These are phyloP conservation scores for Pygmarrhopalites habei DNA, from an alignment of 1,140 invertebrate species.

Conservation along the genomic window DNA sequence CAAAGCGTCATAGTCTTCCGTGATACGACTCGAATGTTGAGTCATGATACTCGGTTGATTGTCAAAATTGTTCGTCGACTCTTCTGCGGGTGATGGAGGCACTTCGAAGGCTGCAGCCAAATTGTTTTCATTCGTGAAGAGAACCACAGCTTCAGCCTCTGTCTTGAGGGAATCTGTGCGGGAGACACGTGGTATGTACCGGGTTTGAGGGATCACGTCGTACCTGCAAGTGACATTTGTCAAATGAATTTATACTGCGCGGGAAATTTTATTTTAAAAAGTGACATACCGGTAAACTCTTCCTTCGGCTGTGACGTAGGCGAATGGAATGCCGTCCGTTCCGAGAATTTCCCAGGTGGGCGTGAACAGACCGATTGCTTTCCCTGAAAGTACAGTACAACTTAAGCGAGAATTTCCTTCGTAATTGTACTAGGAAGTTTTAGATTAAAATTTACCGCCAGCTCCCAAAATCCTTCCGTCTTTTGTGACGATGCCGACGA, in stretches of 20 bases:
- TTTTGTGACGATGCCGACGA: not conserved
- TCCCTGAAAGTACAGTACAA: no score
- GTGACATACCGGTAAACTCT: conserved; percentile 5
- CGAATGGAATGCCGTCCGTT: conserved; percentile 2
- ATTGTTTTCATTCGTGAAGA: not conserved
- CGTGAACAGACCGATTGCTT: not conserved
- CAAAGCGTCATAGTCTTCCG: no score
- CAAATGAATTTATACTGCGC: no score
- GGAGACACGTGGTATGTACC: not conserved
- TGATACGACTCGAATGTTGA: not conserved
- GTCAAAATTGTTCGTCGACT: no score
- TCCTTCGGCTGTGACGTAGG: not conserved
- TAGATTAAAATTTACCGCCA: no score
- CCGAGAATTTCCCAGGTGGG: conserved; percentile 2
- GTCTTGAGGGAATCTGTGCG: not conserved
- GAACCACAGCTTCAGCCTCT: not conserved
- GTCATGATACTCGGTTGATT: not conserved
- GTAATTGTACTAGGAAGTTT: no score
- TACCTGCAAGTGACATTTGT: no score
- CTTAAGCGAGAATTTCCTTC: no score
- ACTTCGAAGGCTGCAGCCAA: not conserved
- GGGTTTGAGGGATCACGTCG: not conserved
- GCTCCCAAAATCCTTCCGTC: not conserved
- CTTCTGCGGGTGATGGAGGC: not conserved
- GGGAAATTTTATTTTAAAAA: no score